Percentiles rank a stretch among this genome's conserved stretches.
Conservation (phyloP, 2,888 invertebrate species). For the Aspidapion aeneum region DNA sequence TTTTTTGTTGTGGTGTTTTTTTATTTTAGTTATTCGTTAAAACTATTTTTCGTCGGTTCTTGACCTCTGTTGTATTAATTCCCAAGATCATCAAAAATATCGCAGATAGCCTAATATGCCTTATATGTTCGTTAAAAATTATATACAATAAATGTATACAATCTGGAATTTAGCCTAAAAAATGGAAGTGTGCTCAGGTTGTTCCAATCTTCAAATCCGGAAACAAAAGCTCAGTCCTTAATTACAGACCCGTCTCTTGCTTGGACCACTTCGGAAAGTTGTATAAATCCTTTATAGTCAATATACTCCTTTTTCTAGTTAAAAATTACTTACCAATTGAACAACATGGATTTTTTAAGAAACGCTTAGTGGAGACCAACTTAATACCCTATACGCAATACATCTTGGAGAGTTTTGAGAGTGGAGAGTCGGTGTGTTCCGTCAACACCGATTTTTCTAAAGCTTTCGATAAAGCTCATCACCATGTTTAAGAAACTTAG, state of each 20-base stretch:
- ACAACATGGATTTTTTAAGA: neutral
- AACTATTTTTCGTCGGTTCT: no score
- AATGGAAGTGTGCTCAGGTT: neutral
- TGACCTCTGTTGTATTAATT: no score
- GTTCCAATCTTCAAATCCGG: no score
- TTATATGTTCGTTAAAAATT: neutral
- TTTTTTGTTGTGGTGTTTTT: no score
- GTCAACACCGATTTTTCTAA: neutral
- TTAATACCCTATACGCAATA: neutral
- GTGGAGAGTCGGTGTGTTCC: neutral
- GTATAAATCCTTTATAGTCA: neutral
- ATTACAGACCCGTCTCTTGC: no score
- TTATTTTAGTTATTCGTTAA: no score
- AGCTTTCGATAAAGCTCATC: neutral
- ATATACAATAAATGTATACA: neutral
- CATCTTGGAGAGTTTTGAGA: neutral
- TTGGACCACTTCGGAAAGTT: neutral
- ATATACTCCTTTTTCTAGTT: neutral
- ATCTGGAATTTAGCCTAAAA: neutral
- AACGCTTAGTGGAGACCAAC: neutral
- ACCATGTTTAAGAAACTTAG: neutral
- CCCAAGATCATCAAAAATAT: neutral
- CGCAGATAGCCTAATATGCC: neutral
- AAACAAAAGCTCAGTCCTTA: neutral
- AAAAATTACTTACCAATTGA: neutral